phyloP scores from a whole-genome alignment of 2,888 invertebrate species.

The Agonum fuliginosum region DNA sequence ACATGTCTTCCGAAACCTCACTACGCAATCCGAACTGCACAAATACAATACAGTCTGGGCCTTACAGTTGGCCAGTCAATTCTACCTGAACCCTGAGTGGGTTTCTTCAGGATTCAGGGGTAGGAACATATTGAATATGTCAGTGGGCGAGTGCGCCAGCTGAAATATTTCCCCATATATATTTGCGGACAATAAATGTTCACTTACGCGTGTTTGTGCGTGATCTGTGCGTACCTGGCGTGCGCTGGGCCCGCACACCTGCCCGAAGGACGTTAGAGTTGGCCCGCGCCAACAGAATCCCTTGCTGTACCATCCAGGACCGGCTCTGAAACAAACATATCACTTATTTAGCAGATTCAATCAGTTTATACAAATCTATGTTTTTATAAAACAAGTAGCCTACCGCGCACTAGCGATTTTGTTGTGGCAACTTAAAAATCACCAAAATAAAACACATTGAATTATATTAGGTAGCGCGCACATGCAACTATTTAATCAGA shows the following conservation, averaged over 20 bases:
- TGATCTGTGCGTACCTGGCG: constrained; percentile 52
- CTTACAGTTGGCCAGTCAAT: constrained; percentile 15
- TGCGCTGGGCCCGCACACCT: constrained; percentile 62
- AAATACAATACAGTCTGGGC: constrained; percentile 58
- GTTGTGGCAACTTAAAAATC: too few species aligned
- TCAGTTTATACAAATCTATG: too few species aligned
- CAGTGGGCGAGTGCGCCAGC: constrained; percentile 57
- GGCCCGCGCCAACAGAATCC: constrained; percentile 50
- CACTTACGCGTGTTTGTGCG: constrained; percentile 62
- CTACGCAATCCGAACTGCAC: constrained; percentile 42
- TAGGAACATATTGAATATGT: neutral
- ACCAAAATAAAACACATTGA: too few species aligned
- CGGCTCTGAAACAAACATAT: constrained; percentile 1
- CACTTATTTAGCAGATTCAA: too few species aligned
- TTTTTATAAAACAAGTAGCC: too few species aligned
- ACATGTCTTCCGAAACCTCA: neutral
- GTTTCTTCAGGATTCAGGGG: constrained; percentile 1
- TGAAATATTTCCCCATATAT: constrained; percentile 62
- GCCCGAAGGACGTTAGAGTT: constrained; percentile 55
- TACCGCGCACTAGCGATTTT: too few species aligned
- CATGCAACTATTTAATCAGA: too few species aligned
- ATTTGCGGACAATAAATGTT: constrained; percentile 63
- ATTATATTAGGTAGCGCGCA: too few species aligned
- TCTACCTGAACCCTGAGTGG: neutral
- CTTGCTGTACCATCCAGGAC: constrained; percentile 10